Percentiles rank a stretch among this genome's conserved stretches.
Conservation (phyloP, 2,113 vertebrate species). For the Engystomops pustulosus region DNA sequence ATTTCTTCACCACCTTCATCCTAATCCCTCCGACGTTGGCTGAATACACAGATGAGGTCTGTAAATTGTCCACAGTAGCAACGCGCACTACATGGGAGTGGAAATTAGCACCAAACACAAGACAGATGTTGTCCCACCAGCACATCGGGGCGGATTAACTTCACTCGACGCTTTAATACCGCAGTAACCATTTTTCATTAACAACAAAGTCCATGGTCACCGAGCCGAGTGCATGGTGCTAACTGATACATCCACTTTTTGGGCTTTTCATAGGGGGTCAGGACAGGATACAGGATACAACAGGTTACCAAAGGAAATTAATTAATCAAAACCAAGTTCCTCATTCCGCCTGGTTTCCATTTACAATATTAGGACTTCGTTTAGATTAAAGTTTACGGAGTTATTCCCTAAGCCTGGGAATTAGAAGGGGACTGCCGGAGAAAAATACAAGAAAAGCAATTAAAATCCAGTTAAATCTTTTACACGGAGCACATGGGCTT, state of each 20-base stretch:
- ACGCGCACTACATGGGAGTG: constrained; percentile 69
- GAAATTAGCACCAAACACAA: constrained; percentile 77
- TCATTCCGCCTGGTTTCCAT: constrained; percentile 64
- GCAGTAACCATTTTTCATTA: constrained; percentile 85
- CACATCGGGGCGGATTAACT: constrained; percentile 75
- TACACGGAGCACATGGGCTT: constrained; percentile 26
- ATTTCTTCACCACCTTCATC: constrained; percentile 57
- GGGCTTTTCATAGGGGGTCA: constrained; percentile 67
- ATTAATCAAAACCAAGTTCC: constrained; percentile 78
- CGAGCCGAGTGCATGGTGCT: constrained; percentile 70
- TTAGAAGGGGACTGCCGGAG: constrained; percentile 57
- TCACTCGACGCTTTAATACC: constrained; percentile 78
- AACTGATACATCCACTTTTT: constrained; percentile 76
- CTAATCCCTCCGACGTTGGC: constrained; percentile 58
- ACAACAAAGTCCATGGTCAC: constrained; percentile 74
- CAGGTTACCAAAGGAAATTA: constrained; percentile 82
- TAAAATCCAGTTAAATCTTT: constrained; percentile 56
- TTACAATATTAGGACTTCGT: constrained; percentile 66
- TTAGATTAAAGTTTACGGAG: constrained; percentile 64
- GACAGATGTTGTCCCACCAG: constrained; percentile 81
- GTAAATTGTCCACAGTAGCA: constrained; percentile 64
- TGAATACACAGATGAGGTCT: constrained; percentile 61
- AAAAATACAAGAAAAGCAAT: constrained; percentile 51
- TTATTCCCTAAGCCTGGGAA: constrained; percentile 61
- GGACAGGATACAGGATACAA: constrained; percentile 76